These are phyloP conservation scores for Parasteatoda tepidariorum DNA, from an alignment of 1,140 invertebrate species.

Conservation along the genomic window DNA sequence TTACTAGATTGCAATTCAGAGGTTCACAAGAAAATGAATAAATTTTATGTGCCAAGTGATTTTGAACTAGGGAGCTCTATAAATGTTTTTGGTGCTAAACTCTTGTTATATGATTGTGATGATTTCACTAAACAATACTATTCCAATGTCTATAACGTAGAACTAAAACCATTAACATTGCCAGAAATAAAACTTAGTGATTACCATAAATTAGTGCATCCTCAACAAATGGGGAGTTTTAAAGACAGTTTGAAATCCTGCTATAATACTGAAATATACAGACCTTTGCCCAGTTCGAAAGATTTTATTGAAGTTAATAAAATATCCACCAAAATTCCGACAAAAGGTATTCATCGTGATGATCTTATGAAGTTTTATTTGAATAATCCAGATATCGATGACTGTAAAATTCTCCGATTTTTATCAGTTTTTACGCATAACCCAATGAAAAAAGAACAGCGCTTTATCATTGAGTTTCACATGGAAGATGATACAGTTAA, in stretches of 20 bases:
- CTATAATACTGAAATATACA: too few relatives aligned
- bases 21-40: too few relatives aligned
- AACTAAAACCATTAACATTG: not conserved
- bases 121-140: constrained; percentile 24
- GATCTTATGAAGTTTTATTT: not conserved
- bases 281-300: not conserved
- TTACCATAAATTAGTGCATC: constrained; percentile 5
- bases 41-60: not conserved
- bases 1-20: not conserved
- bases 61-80: constrained; percentile 5
- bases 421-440: not conserved
- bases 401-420: constrained; percentile 1
- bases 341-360: not conserved
- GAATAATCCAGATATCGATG: not conserved
- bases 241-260: not conserved
- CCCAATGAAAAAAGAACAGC: not conserved
- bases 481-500: constrained; percentile 29
- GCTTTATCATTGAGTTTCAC: not conserved
- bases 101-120: constrained; percentile 11
- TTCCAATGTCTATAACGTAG: not conserved
- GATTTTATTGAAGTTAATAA: not conserved
- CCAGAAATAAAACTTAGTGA: not conserved
- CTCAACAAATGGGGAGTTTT: not conserved
- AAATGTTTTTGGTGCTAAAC: constrained; percentile 1
- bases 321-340: not conserved